A percentile compares a stretch with the other conserved stretches of the same genome.
Conservation (phyloP, 1,140 invertebrate species). For the Drosophila bipectinata region DNA sequence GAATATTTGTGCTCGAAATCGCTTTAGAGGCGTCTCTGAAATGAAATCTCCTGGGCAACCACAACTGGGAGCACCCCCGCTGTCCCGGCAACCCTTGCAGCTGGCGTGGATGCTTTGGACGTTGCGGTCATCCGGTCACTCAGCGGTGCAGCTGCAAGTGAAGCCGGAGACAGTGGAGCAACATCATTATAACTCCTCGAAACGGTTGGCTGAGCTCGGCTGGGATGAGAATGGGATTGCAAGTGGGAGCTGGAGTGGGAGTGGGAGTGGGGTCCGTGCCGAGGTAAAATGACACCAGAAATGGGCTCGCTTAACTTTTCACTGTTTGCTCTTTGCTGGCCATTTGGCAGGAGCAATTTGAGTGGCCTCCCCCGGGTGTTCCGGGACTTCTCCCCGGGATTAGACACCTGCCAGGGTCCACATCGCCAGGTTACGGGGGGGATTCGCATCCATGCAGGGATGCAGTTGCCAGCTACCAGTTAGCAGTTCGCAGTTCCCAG, state of each 20-base stretch:
- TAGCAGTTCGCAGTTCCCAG: neutral
- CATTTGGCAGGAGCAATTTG: constrained; percentile 59
- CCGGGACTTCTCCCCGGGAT: neutral
- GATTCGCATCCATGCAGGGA: constrained; percentile 13
- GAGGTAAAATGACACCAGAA: constrained; percentile 49
- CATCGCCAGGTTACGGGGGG: constrained; percentile 11
- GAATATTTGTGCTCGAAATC: neutral
- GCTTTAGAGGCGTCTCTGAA: neutral
- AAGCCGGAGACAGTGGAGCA: constrained; percentile 56
- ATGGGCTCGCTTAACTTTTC: constrained; percentile 69
- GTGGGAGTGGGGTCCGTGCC: too few species aligned
- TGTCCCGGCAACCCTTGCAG: neutral
- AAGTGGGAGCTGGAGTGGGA: too few species aligned
- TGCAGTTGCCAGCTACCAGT: constrained; percentile 2
- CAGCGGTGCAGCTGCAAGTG: constrained; percentile 42
- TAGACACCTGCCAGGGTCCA: constrained; percentile 35
- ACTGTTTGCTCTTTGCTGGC: constrained; percentile 55
- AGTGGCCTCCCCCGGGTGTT: constrained; percentile 12
- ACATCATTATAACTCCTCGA: constrained; percentile 70
- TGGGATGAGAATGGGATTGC: constrained; percentile 6
- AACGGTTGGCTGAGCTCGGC: constrained; percentile 2
- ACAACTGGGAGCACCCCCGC: too few species aligned
- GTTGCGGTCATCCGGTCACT: constrained; percentile 67
- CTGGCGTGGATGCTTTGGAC: constrained; percentile 4
- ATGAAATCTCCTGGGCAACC: too few species aligned